Evolutionary conservation across 2,797 vertebrate genomes (phyloP).

Genomic region (Rousettus madagascariensis): DNA sequence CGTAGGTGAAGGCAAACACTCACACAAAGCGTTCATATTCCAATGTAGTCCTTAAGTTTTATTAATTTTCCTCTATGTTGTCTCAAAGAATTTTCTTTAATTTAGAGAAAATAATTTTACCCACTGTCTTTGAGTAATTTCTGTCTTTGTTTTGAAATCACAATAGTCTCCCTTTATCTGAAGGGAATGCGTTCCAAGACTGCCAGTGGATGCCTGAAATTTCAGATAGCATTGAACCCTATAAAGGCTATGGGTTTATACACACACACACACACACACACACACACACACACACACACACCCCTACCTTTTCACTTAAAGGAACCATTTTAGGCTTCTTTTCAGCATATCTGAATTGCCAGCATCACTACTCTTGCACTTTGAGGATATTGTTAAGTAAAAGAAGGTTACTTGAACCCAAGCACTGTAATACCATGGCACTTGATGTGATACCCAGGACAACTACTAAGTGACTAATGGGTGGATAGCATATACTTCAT

Average conservation of each 20-base stretch:
- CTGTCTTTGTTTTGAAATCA: neutral
- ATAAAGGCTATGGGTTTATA: neutral
- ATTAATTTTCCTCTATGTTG: neutral
- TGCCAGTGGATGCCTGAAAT: neutral
- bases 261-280: too few relatives aligned
- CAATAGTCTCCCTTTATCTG: neutral
- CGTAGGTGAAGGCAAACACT: neutral
- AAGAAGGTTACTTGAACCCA: neutral
- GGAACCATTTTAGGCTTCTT: neutral
- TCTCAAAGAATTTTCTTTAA: neutral
- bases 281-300: too few relatives aligned
- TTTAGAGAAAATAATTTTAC: neutral
- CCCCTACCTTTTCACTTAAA: neutral
- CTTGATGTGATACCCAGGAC: neutral
- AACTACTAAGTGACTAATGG: neutral
- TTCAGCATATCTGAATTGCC: neutral
- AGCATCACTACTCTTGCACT: neutral
- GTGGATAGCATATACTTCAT: neutral
- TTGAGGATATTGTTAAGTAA: neutral
- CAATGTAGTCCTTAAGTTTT: neutral
- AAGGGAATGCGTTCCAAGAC: neutral
- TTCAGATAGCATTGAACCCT: neutral
- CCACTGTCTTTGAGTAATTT: neutral
- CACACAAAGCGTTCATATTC: neutral
- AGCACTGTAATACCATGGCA: neutral